Evolutionary conservation across 2,888 invertebrate genomes (phyloP).

Genomic region (Dasysyrphus albostriatus): DNA sequence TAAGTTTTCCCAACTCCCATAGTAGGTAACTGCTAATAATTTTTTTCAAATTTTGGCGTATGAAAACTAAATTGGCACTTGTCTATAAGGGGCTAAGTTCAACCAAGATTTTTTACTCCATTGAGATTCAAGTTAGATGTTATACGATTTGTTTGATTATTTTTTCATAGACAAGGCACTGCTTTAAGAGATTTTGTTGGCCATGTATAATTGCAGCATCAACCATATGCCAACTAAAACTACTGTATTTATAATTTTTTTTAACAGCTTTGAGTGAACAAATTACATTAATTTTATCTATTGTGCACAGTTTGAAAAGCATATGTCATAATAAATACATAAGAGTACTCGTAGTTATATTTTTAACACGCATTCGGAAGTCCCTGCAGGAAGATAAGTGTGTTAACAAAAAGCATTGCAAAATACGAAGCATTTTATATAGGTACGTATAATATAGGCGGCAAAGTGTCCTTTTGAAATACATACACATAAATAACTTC

Average conservation of each 20-base stretch:
- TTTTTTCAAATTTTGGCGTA: too few relatives aligned
- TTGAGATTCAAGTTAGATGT: too few relatives aligned
- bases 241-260: not conserved
- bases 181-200: not conserved
- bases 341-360: not conserved
- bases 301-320: constrained; percentile 7
- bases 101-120: too few relatives aligned
- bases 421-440: constrained; percentile 3
- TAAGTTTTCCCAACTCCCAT: too few relatives aligned
- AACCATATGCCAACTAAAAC: not conserved
- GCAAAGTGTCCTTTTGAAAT: constrained; percentile 15
- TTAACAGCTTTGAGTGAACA: not conserved
- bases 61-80: too few relatives aligned
- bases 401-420: constrained; percentile 30
- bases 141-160: too few relatives aligned
- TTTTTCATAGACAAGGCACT: too few relatives aligned
- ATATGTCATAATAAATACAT: not conserved
- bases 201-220: not conserved
- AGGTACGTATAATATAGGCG: not conserved
- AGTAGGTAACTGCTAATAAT: too few relatives aligned
- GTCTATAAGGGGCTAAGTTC: too few relatives aligned
- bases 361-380: constrained; percentile 22
- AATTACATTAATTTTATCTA: constrained; percentile 13
- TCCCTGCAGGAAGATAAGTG: constrained; percentile 32
- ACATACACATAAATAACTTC: not conserved